Evolutionary conservation across 1,140 invertebrate genomes (phyloP), one percentile per base, ranked within the genome.

Genomic region (Drosophila nebulosa): DNA sequence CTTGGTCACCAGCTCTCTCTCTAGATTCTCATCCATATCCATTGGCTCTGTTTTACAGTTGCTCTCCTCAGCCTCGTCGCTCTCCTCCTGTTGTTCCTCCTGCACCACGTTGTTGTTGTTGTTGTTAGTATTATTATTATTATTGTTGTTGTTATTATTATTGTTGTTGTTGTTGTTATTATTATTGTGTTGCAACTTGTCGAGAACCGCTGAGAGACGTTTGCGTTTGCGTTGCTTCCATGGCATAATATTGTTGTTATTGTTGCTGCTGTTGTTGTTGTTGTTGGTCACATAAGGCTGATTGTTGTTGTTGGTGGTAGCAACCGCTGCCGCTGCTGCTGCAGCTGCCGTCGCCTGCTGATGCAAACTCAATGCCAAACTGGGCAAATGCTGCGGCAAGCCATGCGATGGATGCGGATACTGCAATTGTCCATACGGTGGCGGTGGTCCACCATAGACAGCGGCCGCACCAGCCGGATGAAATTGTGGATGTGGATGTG

Each of bases 151-250:
- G 9, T 35, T 83, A n/a, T 83, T 91, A 14, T 90, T 91, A 7
- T 68, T 79, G 6, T 67, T 86, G 22, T 57, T 86, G 6, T 77
- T 79, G 18, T 78, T 86, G 14, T 85, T 88, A 24, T 77, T 79
- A 61, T 89, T 90, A 60, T 91, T 64, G 56, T 91, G 64, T 24
- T 95, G 94, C 14, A 96, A 90, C 79, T 95, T 95, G 77, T 96
- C 95, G 46, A 96, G 89, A 1, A 96, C 95, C 72, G 96, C 95
- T 64, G 94, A 95, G 12, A 96, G 90, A n/a, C 95, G 92, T 85
- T 95, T 96, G 21, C 95, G 92, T 88, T 96, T 96, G 24, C 95
- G 93, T 60, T 94, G 92, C 68, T 94, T 94, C 79, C 92, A 92
- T 9, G 93, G 92, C 66, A 94, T 52, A 46, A 46, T 21, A 7